Base-by-base conservation (phyloP, 2,797 vertebrate species). In the Catamblyrhynchus diadema region DNA sequence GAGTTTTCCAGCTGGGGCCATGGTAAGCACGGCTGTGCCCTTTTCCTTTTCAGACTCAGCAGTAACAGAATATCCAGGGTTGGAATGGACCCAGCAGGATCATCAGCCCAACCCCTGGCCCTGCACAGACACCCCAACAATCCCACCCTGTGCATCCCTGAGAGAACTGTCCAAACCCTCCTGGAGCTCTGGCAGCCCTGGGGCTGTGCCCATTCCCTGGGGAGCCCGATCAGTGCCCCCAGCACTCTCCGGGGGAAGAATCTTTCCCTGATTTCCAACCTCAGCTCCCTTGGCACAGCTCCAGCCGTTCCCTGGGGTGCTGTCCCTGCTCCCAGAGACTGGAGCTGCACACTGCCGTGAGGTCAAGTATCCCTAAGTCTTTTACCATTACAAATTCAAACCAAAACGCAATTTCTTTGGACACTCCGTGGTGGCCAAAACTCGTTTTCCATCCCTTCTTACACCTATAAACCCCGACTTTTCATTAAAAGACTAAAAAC, bases 81-180 rank as follows among this genome's bases (percentile, higher is more conserved):
- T 23, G 37, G 50, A 32, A 70, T 2, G 27, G 37, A 69, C 14
- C 20, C 56, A n/a, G 0, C 2, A 2, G 19, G 7, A 60, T 13
- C 7, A 41, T 6, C 45, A 53, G 9, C 3, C 6, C 70, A 42
- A 0, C 8, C 0, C 27, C 19, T 2, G 22, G 2, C 20, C 13
- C 27, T 44, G 56, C 48, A 61, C 1, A 2, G 42, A 17, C 32
- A 28, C 1, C 7, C 54, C 62, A 61, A 3, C 32, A 69, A 69
- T 12, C 47, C 41, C 62, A 21, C 2, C 27, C 66, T 2, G 32
- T 1, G 12, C 42, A 37, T 37, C 37, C 37, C 48, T 15, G 42
- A 1, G 2, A n/a, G 42, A 0, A 0, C 0, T 42, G 2, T 10
- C 27, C 44, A 24, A 51, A 33, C 0, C 0, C 14, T 59, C 23